Conservation (phyloP, 1,140 invertebrate species). For the Trigoniulus corallinus region DNA sequence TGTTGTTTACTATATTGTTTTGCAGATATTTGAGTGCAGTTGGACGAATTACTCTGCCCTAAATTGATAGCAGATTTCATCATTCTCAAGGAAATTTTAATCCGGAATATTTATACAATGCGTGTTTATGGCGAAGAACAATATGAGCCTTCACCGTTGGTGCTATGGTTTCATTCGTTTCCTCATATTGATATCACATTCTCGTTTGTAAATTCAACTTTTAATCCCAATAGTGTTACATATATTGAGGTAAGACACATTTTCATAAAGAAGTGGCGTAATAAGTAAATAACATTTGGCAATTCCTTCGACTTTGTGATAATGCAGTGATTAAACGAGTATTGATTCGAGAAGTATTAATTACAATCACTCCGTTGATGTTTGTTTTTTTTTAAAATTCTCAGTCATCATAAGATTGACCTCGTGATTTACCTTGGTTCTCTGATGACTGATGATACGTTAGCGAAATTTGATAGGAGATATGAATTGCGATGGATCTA, state of each 20-base stretch:
- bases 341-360: not conserved
- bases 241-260: conserved; percentile 59
- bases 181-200: conserved; percentile 49
- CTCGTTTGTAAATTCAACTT: conserved; percentile 72
- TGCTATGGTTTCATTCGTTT: conserved; percentile 64
- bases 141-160: conserved; percentile 49
- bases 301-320: not conserved
- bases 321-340: not conserved
- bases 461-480: not conserved
- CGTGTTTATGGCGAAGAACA: conserved; percentile 4
- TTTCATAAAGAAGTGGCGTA: not conserved
- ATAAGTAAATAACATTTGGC: not conserved
- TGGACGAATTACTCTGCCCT: too few relatives aligned
- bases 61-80: too few relatives aligned
- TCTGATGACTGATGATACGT: not conserved
- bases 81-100: conserved; percentile 1
- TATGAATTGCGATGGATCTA: too few relatives aligned
- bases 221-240: conserved; percentile 67
- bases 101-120: not conserved
- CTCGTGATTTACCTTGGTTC: not conserved
- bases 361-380: not conserved
- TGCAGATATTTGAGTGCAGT: not conserved
- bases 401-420: not conserved
- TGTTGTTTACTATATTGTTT: not conserved
- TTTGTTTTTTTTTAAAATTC: not conserved